Evolutionary conservation across 2,113 vertebrate species (phyloP), one percentile per base, ranked within the genome.

Genomic region (Plestiodon gilberti): DNA sequence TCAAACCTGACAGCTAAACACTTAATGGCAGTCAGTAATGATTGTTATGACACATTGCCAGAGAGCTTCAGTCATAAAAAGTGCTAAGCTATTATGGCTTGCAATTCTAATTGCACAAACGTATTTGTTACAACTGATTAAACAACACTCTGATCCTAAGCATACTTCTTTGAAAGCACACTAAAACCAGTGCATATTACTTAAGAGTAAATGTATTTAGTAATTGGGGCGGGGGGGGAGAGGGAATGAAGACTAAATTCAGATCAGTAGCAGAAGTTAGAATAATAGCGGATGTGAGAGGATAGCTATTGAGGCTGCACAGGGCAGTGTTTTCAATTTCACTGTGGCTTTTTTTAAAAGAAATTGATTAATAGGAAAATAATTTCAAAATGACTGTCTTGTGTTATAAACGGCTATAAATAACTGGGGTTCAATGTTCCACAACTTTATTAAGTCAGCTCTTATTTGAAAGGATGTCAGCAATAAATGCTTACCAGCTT

Each of bases 1-100:
- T 86, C 69, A 81, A 64, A 81, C 23, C n/a, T 81, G 85, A 86
- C 85, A 86, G 57, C 84, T 86, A 80, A 86, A 86, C 57, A 86
- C 70, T 74, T 86, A 81, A 73, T 74, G 67, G 30, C 57, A 81
- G 69, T 69, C 69, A 30, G 55, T 86, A 81, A 86, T 80, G 69
- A 74, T 62, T 74, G 57, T 86, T 81, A 74, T 86, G 77, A 80
- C 78, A 86, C 1, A 52, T 14, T 80, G 67, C 85, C 78, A 81
- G 59, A 81, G 38, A 86, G 38, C 38, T 74, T 80, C 40, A 35
- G 57, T 25, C 40, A 74, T 81, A 74, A 86, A 86, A 80, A 80
- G 35, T 81, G 38, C 52, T 43, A 62, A 71, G 38, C 78, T 86
- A 81, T 74, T 73, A 81, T 64, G 48, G 40, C 73, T 62, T 80